Evolutionary conservation across 2,888 invertebrate species (phyloP), one percentile per base, ranked within the genome.

Genomic region (Digitonthophagus gazella): DNA sequence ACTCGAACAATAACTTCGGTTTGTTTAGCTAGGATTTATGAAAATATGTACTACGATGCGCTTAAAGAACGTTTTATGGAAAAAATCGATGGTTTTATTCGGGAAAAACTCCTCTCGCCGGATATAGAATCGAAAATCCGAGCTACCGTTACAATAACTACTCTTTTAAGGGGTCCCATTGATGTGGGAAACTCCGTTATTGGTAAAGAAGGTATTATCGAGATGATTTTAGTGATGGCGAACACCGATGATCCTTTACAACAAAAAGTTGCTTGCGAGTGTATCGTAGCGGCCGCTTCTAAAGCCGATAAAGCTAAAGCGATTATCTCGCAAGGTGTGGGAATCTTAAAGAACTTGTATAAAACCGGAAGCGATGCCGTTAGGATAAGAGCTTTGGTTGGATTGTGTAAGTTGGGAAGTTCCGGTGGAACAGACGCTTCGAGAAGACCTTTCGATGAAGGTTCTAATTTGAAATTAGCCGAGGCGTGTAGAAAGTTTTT

Each of bases 201-300:
- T 66, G 92, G 92, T 3, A 89, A 90, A 76, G 92, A 92, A 75
- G 96, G 96, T 22, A 93, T 99, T 71, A 86, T 98, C 76, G 94
- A 97, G 82, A 96, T 99, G 93, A 96, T 99, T 82, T 84, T 99
- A 22, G 94, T 94, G 3, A 97, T 99, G 96, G 98, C 98, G 1
- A 92, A 92, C 71, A 93, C 94, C 6, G 96, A 96, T n/a, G 95
- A 97, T 78, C 75, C 87, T 11, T 83, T 97, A 0, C 96, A 98
- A 79, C 92, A 98, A 85, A 93, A 92, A 83, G 81, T 98, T 11
- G 95, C 99, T 0, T 96, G 96, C 78, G 99, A 99, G 83, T 97
- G 98, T 76, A 91, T 99, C 63, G 94, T 98, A 71, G 96, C 97
- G 3, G 97, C 98, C 2, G 93, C 98, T 1, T 95, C 96, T 3